A percentile compares a stretch with the other conserved stretches of the same genome.
These are phyloP conservation scores for Montipora capricornis DNA, from an alignment of 64 coral and sea anemone genomes.

Conservation along the genomic window DNA sequence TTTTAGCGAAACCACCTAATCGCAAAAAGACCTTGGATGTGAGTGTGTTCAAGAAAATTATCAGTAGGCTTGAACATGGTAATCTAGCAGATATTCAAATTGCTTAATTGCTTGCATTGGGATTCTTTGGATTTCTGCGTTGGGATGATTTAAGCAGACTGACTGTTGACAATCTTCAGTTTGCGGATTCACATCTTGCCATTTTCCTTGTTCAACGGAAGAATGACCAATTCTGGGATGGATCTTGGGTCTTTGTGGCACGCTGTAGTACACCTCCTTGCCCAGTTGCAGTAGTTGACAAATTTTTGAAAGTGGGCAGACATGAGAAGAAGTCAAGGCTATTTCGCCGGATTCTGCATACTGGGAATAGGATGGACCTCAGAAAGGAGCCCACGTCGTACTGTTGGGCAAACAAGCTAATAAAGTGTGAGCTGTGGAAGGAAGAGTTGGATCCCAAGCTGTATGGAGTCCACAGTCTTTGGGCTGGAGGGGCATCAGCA, in stretches of 20 bases:
- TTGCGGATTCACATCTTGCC: not conserved
- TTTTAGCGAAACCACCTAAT: not conserved
- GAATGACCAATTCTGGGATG: constrained; percentile 70
- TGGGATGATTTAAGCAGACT: constrained; percentile 48
- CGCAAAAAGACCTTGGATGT: not conserved
- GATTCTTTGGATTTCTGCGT: constrained; percentile 45
- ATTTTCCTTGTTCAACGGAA: constrained; percentile 47
- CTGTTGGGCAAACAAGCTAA: constrained; percentile 1
- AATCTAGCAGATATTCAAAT: constrained; percentile 19
- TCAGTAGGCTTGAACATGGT: not conserved
- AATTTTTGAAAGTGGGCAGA: not conserved
- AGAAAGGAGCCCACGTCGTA: not conserved
- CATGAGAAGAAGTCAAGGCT: not conserved
- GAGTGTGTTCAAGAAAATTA: not conserved
- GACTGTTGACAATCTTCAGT: constrained; percentile 32
- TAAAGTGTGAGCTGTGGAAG: not conserved
- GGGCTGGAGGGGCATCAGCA: constrained; percentile 10
- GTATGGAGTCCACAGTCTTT: constrained; percentile 48
- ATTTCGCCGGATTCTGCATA: not conserved
- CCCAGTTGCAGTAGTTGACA: not conserved
- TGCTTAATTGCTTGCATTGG: constrained; percentile 13
- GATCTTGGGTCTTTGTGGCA: constrained; percentile 19
- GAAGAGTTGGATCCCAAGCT: constrained; percentile 31
- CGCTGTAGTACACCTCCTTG: not conserved
- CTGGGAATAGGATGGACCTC: not conserved